Base-by-base conservation (phyloP, 2,113 vertebrate genomes). In the Shinisaurus crocodilurus region DNA sequence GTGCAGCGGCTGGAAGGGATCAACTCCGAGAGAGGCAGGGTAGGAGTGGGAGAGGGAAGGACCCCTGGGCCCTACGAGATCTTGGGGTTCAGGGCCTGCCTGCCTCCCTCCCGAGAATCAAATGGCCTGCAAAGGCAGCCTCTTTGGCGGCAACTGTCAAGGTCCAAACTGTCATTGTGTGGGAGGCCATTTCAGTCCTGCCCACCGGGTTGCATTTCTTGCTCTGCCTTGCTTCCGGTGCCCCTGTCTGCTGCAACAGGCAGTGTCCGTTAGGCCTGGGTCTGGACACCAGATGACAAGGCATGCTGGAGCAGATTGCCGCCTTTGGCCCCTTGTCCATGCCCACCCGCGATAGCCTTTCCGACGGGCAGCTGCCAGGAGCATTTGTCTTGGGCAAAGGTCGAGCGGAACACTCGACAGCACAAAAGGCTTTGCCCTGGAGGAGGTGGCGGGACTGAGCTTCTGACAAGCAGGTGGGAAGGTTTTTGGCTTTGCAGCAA, bases 21-120 rank as follows among this genome's bases (percentile, higher is more conserved):
- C 60, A 16, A 29, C 65, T 67, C 65, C 27, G 37, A 84, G 81
- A 83, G 29, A 63, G n/a, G 57, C 54, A 63, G 34, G 54, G 7
- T 6, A 34, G 54, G 8, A 43, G n/a, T 16, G 34, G 57, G 29
- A 32, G 54, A 5, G 23, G 54, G 45, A 2, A 20, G n/a, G 82
- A 23, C 13, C 20, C 25, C 82, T 9, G 57, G 34, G 3, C 8
- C 54, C 1, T 0, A 48, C 1, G 0, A 34, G 65, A 9, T 54
- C 8, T 8, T 25, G 0, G 6, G 23, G 16, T 13, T 2, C 32
- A 0, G 1, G 10, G 81, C 48, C 20, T 3, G 2, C 60, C 60
- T 70, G 81, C 48, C 20, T 3, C 9, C 60, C 60, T 70, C 1
- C 2, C 34, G 69, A 27, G 3, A 12, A 25, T 12, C 32, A 7